These are phyloP conservation scores for Zosterops lateralis DNA, from an alignment of 2,113 vertebrate species.

Conservation along the genomic window DNA sequence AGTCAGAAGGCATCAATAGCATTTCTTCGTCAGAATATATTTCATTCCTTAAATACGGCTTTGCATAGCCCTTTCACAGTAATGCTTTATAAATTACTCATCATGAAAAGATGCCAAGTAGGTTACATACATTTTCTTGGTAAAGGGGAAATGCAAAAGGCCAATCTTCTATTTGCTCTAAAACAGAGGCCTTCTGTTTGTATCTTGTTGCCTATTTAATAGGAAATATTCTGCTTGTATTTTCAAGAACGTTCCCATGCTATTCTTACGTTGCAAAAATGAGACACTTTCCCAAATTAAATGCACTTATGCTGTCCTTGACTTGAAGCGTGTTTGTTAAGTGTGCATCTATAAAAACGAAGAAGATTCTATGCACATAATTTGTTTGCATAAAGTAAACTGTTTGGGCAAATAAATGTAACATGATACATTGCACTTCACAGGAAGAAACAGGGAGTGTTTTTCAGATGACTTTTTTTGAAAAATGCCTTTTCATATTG, in stretches of 20 bases:
- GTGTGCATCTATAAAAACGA: neutral
- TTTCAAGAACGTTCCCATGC: neutral
- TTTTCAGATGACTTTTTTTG: neutral
- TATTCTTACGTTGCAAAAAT: neutral
- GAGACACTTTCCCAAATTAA: neutral
- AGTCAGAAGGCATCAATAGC: neutral
- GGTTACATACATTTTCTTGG: neutral
- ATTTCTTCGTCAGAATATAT: neutral
- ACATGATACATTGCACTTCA: neutral
- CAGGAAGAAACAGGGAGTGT: neutral
- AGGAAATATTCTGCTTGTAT: neutral
- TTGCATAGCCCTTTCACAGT: neutral
- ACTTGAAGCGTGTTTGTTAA: neutral
- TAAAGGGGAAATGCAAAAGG: neutral
- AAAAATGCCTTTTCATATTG: neutral
- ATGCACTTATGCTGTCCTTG: accelerated
- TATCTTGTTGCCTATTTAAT: neutral
- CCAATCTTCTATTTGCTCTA: neutral
- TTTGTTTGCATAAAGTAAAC: neutral
- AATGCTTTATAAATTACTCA: neutral
- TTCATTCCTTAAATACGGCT: neutral
- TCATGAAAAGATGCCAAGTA: neutral
- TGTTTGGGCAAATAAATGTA: neutral
- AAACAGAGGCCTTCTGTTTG: neutral
- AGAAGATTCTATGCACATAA: neutral